phyloP scores from a whole-genome alignment of 2,113 vertebrate genomes.

The Elephas maximus region DNA sequence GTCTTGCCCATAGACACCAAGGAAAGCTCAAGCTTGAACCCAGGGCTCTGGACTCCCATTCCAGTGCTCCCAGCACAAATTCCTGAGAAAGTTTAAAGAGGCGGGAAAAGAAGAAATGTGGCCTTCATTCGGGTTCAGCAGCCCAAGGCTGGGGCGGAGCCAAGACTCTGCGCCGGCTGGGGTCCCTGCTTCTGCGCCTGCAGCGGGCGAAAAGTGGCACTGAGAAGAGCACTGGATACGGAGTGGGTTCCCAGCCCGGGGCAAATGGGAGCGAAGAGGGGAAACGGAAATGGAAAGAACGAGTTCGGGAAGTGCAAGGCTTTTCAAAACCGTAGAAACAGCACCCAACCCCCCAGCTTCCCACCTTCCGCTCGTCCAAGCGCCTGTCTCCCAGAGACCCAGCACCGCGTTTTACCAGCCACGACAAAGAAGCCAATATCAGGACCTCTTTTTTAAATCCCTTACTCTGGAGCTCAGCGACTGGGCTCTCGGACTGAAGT shows the following conservation, averaged over 20 bases:
- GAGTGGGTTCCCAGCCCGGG: not conserved
- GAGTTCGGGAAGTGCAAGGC: not conserved
- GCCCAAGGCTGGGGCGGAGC: not conserved
- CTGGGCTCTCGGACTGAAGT: not conserved
- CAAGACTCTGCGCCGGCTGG: not conserved
- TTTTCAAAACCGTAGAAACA: slow-evolving; percentile 44
- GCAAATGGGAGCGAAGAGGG: not conserved
- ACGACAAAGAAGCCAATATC: not conserved
- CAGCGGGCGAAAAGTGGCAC: not conserved
- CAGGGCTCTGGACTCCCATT: not conserved
- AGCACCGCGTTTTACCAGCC: slow-evolving; percentile 14
- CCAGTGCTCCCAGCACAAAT: not conserved
- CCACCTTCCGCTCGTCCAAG: not conserved
- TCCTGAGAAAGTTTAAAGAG: not conserved
- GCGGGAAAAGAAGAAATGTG: not conserved
- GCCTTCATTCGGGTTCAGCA: not conserved
- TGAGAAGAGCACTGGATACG: not conserved
- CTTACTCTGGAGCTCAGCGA: not conserved
- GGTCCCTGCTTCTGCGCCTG: not conserved
- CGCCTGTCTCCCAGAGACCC: not conserved
- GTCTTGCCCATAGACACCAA: not conserved
- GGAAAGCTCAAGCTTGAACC: slow-evolving; percentile 28
- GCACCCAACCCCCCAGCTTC: not conserved
- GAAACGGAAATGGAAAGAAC: slow-evolving; percentile 16
- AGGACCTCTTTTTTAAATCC: not conserved